phyloP scores from a whole-genome alignment of 2,888 invertebrate genomes.

The Apotomis capreana region DNA sequence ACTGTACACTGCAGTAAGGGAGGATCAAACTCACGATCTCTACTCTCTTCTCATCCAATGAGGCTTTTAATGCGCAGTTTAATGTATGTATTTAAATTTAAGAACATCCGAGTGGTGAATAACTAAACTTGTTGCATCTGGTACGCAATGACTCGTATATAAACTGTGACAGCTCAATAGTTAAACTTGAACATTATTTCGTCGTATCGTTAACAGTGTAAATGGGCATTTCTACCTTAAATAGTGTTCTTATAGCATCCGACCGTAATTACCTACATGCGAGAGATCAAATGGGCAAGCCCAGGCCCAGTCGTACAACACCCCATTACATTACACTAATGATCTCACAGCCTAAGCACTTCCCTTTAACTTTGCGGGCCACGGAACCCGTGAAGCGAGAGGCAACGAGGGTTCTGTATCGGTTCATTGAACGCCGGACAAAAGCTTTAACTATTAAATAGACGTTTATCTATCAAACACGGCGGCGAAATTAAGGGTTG shows the following conservation, averaged over 20 bases:
- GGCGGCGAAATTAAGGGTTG: constrained; percentile 4
- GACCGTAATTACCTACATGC: not conserved
- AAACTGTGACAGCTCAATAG: not conserved
- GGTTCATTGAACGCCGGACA: constrained; percentile 23
- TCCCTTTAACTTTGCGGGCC: constrained; percentile 17
- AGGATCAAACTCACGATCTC: no score
- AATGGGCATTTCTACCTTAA: not conserved
- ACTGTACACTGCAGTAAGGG: no score
- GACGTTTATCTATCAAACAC: constrained; percentile 9
- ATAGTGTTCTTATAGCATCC: not conserved
- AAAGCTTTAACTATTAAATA: constrained; percentile 14
- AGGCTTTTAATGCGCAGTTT: no score
- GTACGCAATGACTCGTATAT: no score
- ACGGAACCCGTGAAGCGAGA: constrained; percentile 31
- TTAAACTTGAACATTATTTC: not conserved
- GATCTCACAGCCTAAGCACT: constrained; percentile 20
- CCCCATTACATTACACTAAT: constrained; percentile 23
- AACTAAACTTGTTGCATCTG: no score
- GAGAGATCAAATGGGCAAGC: not conserved
- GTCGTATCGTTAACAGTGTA: not conserved
- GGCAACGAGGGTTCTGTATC: constrained; percentile 28
- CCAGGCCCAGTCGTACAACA: constrained; percentile 1
- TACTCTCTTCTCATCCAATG: no score
- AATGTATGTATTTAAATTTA: no score
- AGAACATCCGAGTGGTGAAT: no score